Percentiles rank a stretch among this genome's conserved stretches.
phyloP scores from a whole-genome alignment of 2,888 invertebrate genomes.

The Callimorpha dominula region DNA sequence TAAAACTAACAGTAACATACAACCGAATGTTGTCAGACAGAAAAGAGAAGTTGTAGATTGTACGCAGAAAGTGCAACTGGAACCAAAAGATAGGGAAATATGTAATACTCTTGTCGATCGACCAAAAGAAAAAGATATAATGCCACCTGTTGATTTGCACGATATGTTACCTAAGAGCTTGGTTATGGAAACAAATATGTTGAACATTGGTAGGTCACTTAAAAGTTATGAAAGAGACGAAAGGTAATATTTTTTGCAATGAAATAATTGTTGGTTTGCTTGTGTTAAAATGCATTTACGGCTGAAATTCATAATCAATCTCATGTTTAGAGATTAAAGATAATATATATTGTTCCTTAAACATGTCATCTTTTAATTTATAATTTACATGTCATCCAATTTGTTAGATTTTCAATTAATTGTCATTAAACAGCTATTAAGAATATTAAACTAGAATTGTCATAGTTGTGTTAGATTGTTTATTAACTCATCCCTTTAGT shows the following conservation, averaged over 20 bases:
- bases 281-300: constrained; percentile 19
- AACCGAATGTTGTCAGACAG: constrained; percentile 54
- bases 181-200: constrained; percentile 57
- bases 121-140: constrained; percentile 34
- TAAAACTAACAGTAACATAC: constrained; percentile 33
- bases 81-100: constrained; percentile 68
- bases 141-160: constrained; percentile 64
- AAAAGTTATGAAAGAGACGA: constrained; percentile 67
- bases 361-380: not conserved
- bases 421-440: no score
- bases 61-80: constrained; percentile 60
- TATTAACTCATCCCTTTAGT: not conserved
- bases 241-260: constrained; percentile 48
- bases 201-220: constrained; percentile 70
- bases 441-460: no score
- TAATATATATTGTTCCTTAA: not conserved
- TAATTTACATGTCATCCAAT: not conserved
- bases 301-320: constrained; percentile 2
- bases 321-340: not conserved
- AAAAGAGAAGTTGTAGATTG: constrained; percentile 77
- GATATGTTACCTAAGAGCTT: constrained; percentile 62
- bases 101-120: constrained; percentile 61
- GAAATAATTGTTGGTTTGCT: not conserved
- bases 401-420: no score
- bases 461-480: not conserved